Evolutionary conservation across 53 echinoderm and acorn worm species (phyloP).

Genomic region (Luidia sarsii): DNA sequence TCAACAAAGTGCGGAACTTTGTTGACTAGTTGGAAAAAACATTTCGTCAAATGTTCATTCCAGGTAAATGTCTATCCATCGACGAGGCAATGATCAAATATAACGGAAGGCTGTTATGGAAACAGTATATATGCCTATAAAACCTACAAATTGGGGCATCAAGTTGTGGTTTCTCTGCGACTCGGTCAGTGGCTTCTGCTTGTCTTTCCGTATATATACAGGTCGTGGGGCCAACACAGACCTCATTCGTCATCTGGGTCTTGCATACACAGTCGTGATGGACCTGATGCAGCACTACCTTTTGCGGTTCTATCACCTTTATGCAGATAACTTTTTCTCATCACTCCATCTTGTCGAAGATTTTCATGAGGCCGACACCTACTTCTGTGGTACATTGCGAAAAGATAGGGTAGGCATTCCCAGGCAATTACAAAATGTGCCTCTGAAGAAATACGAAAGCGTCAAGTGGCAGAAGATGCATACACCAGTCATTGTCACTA

Average conservation of each 20-base stretch:
- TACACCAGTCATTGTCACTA: constrained; percentile 17
- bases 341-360: background rate
- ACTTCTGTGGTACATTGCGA: background rate
- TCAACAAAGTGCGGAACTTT: constrained; percentile 39
- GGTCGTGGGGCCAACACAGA: constrained; percentile 10
- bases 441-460: constrained; percentile 1
- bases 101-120: constrained; percentile 44
- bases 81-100: constrained; percentile 56
- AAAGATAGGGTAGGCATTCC: background rate
- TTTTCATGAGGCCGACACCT: background rate
- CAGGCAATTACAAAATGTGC: no score
- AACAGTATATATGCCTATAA: constrained; percentile 54
- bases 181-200: constrained; percentile 20
- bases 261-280: constrained; percentile 26
- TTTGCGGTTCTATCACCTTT: constrained; percentile 8
- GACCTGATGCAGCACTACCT: constrained; percentile 10
- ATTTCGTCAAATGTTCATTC: constrained; percentile 25
- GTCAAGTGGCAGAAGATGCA: constrained; percentile 17
- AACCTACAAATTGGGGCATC: constrained; percentile 50
- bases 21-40: background rate
- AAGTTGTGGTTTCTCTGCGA: constrained; percentile 46
- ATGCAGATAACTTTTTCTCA: constrained; percentile 17
- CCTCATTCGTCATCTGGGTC: background rate
- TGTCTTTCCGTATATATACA: constrained; percentile 40
- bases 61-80: constrained; percentile 16